phyloP scores from a whole-genome alignment of 2,888 invertebrate species.

The Harpagoxenus sublaevis region DNA sequence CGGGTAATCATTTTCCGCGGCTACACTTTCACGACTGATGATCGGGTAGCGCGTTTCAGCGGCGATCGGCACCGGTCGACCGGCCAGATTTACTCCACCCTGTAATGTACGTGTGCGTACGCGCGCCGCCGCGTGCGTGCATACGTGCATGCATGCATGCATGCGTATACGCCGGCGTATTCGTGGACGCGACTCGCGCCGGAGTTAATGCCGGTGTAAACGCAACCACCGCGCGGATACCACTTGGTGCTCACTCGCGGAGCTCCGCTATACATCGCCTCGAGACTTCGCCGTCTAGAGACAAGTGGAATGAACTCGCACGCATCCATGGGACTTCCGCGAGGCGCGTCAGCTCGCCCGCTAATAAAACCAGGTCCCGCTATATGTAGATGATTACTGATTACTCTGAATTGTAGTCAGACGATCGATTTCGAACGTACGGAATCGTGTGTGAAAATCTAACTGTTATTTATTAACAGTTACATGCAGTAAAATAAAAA shows the following conservation, averaged over 20 bases:
- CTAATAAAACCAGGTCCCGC: slow-evolving; percentile 22
- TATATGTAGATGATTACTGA: slow-evolving; percentile 41
- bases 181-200: neutral
- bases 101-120: slow-evolving; percentile 22
- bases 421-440: slow-evolving; percentile 18
- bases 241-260: slow-evolving; percentile 5
- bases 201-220: slow-evolving; percentile 61
- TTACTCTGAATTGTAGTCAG: slow-evolving; percentile 23
- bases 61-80: slow-evolving; percentile 70
- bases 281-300: slow-evolving; percentile 53
- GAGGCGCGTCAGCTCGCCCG: slow-evolving; percentile 31
- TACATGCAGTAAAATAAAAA: neutral
- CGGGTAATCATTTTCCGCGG: slow-evolving; percentile 79
- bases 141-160: neutral
- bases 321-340: slow-evolving; percentile 59
- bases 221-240: slow-evolving; percentile 50
- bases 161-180: slow-evolving; percentile 2
- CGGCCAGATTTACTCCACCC: slow-evolving; percentile 75
- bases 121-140: neutral
- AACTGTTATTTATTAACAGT: neutral
- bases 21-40: slow-evolving; percentile 82
- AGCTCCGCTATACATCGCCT: slow-evolving; percentile 43
- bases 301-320: slow-evolving; percentile 68
- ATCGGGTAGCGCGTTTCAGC: slow-evolving; percentile 79
- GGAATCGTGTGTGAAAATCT: neutral